Base-by-base conservation (phyloP, 2,797 vertebrate species). In the Psittacula echo region DNA sequence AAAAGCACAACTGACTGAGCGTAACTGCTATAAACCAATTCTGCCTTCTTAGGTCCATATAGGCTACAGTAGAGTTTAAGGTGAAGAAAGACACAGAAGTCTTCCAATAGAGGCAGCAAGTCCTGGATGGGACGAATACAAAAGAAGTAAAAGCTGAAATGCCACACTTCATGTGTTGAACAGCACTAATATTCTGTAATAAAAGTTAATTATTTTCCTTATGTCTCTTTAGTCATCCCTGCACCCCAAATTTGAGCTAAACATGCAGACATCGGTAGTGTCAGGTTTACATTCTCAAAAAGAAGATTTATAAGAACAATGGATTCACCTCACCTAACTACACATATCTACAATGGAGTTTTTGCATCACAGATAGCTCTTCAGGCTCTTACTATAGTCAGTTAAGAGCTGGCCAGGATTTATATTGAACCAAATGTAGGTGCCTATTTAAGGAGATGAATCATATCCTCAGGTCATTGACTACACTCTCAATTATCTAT, bases 101-200 rank as follows among this genome's bases (percentile, higher is more conserved):
- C 58, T 84, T 56, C 41, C 75, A 72, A 45, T 2, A 72, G 58
- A 58, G 41, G 11, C 10, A 56, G 2, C 4, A 13, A 41, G 5
- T 27, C 4, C 18, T 68, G 20, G 9, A 2, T 77, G 21, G 65
- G 8, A 19, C 18, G 26, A 82, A 67, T 37, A 24, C 1, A 11
- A 70, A 71, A n/a, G 5, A 73, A 39, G 5, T 16, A 47, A 64
- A 74, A 85, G 23, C 3, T 75, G 29, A 77, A 34, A 37, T 71
- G 13, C 7, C 20, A 29, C 0, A 2, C 12, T 39, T 53, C 3
- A 10, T 0, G 0, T 11, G 3, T 14, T 65, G 26, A 67, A 26
- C 11, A 56, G 4, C 4, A 44, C 32, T 67, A 75, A 19, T 42
- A 50, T 91, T 51, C 22, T 67, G 8, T 39, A 34, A 29, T 18